Conservation (phyloP, 2,797 vertebrate genomes). For the Cephalopachus bancanus region DNA sequence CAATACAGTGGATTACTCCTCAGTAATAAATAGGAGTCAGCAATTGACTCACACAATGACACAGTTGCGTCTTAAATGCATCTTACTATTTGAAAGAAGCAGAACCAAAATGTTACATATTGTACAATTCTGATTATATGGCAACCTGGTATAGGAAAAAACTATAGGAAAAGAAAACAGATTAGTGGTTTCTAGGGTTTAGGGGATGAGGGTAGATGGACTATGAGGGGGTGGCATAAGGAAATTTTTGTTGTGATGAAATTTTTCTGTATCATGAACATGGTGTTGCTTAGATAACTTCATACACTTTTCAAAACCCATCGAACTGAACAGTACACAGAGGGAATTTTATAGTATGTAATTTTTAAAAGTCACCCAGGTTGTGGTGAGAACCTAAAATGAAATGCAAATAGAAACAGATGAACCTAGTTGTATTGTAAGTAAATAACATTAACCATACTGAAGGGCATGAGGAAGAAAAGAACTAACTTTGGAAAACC, state of each 20-base stretch:
- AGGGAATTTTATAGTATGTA: not conserved
- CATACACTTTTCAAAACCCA: not conserved
- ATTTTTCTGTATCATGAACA: not conserved
- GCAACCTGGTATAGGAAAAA: not conserved
- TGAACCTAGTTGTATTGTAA: not conserved
- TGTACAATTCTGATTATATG: not conserved
- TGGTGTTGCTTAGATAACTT: not conserved
- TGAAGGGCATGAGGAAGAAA: not conserved
- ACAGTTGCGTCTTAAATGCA: not conserved
- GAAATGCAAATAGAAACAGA: not conserved
- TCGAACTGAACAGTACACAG: not conserved
- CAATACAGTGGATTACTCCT: not conserved
- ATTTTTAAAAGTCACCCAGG: not conserved
- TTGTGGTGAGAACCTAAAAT: not conserved
- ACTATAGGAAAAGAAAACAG: not conserved
- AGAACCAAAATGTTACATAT: not conserved
- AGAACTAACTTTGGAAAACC: constrained; percentile 12
- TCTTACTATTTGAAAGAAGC: constrained; percentile 19
- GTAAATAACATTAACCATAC: not conserved
- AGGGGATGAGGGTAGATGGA: not conserved
- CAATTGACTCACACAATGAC: not conserved
- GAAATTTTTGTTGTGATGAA: not conserved
- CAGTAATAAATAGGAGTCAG: constrained; percentile 17
- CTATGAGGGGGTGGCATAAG: not conserved
- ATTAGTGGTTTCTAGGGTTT: not conserved